Evolutionary conservation across 2,113 vertebrate genomes (phyloP).

Genomic region (Scophthalmus maximus): DNA sequence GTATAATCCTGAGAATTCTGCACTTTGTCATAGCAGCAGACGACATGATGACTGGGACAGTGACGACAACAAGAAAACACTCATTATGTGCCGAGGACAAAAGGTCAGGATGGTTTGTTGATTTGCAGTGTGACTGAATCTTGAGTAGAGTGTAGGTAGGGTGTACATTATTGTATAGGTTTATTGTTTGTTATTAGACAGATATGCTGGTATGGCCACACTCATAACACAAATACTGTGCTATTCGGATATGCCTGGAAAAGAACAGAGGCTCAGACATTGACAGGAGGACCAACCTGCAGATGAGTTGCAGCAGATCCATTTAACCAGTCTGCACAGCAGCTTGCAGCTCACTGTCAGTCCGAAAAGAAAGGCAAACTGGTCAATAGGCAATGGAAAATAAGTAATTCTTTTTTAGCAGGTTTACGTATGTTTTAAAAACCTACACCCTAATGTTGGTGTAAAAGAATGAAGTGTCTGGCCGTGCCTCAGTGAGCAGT

Average conservation of each 20-base stretch:
- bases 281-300: too few species aligned
- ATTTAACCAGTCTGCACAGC: background rate
- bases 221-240: background rate
- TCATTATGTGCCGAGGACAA: conserved; percentile 13
- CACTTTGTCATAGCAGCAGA: background rate
- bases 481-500: conserved; percentile 11
- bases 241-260: too few species aligned
- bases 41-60: conserved; percentile 13
- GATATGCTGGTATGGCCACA: background rate
- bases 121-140: background rate
- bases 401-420: too few species aligned
- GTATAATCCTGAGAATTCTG: background rate
- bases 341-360: background rate
- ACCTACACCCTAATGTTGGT: background rate
- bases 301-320: too few species aligned
- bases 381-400: background rate
- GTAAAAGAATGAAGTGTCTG: background rate
- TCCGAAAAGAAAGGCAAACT: background rate
- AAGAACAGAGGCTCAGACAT: background rate
- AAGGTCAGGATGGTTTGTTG: conserved; percentile 26
- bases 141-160: too few species aligned
- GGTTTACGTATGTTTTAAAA: background rate
- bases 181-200: conserved; percentile 14
- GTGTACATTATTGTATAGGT: background rate
- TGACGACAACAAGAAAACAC: conserved; percentile 10